Evolutionary conservation across 2,797 vertebrate genomes (phyloP), one percentile per base, ranked within the genome.

Genomic region (Bufotes viridis): DNA sequence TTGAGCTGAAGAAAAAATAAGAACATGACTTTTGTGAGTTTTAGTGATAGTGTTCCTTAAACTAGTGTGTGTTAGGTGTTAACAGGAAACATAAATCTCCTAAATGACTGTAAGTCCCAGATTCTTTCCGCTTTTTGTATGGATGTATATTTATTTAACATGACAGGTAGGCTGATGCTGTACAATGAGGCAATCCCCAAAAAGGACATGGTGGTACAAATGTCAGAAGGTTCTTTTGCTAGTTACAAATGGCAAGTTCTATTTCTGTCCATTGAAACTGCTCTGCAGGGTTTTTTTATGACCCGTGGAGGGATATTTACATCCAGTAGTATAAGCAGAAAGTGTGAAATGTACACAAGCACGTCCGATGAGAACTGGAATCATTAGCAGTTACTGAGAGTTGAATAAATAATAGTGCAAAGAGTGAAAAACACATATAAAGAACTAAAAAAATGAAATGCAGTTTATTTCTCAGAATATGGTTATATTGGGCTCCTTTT

Each of bases 71-170:
- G 2, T 78, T 78, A 78, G 4, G 10, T 57, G 53, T 34, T 29
- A 29, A 60, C 57, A 34, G 78, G 17, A 55, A n/a, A 34, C 29
- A 80, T 80, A 80, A 80, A 80, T 80, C 57, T 80, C 78, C 4
- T 24, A 82, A 69, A 53, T 69, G 63, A 65, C 22, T 79, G 51
- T 84, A 72, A 51, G 65, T 26, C 22, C 34, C 61, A 79, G n/a
- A 79, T 84, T 69, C 81, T 88, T 83, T 84, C 86, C 26, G 11
- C 34, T 29, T 87, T 81, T 81, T 81, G 53, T 20, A 60, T 80
- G 24, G 7, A 42, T 76, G 26, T 67, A 55, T 87, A 74, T 87
- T 65, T 87, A 83, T 78, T 22, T 83, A 78, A 78, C 20, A 60
- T 51, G 72, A 58, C 60, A 78, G 13, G 20, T 11, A 81, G 80